Evolutionary conservation across 2,888 invertebrate genomes (phyloP), one percentile per base, ranked within the genome.

Genomic region (Lomographa bimaculata): DNA sequence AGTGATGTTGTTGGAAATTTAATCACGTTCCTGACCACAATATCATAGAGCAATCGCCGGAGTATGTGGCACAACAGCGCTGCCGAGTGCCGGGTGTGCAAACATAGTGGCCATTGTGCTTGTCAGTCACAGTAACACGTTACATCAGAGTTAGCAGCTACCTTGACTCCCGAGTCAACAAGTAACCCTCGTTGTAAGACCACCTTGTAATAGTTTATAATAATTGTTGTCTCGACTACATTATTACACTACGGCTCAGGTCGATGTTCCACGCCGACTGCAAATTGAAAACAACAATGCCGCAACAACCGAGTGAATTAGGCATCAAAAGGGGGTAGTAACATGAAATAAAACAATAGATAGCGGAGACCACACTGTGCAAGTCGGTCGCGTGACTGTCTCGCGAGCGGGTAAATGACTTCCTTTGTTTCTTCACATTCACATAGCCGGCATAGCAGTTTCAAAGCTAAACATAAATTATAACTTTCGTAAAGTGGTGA

Each of bases 371-470:
- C 60, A 56, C 57, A 60, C 54, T 50, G 67, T 62, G 62, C 64
- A 60, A 60, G 67, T 56, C 55, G 62, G 61, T 80, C 71, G 82
- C 82, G 83, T 84, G 83, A 78, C 81, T 79, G 77, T 79, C 75
- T 77, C 69, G 76, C 65, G 70, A 69, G 68, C 66, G 75, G 66
- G 74, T 76, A 74, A 78, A 79, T 75, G 71, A 75, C 76, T 82
- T 80, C 81, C 81, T 80, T 81, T 79, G 80, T 80, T 77, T 77
- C 75, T 77, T 73, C 67, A 72, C 77, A 72, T 77, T 73, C 67
- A 72, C 77, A 72, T 74, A 70, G 65, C 68, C 69, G 65, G 69
- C 67, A 71, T 70, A 64, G 64, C 54, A 66, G 68, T 64, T 66
- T 60, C 60, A 61, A 64, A 64, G 56, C 54, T 56, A 57, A 64